Percentiles rank a stretch among this genome's conserved stretches.
These are phyloP conservation scores for Auanema sp. DNA, from an alignment of 2,888 invertebrate species.

Conservation along the genomic window DNA sequence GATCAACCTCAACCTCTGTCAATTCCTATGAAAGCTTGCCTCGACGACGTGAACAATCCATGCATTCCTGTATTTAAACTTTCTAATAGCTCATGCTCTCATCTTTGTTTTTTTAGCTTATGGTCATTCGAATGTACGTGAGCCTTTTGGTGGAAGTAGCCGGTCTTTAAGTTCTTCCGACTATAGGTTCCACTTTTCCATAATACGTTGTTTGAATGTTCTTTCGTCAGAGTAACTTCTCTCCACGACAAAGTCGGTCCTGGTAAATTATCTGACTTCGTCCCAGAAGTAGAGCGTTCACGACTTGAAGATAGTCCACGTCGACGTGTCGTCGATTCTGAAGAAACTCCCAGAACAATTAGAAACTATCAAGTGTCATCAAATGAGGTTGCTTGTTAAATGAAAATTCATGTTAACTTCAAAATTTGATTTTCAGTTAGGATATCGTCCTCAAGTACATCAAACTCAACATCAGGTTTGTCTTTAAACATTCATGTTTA, in stretches of 20 bases:
- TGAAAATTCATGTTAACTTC: too few relatives aligned
- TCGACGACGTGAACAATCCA: not conserved
- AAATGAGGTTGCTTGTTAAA: too few relatives aligned
- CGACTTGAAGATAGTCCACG: too few relatives aligned
- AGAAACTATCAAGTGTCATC: conserved; percentile 31
- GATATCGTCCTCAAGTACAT: too few relatives aligned
- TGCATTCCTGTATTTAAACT: not conserved
- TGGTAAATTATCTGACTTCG: conserved; percentile 57
- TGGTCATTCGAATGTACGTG: not conserved
- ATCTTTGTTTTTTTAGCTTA: conserved; percentile 2
- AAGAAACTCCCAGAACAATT: conserved; percentile 31
- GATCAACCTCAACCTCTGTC: conserved; percentile 20
- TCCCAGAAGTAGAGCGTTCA: conserved; percentile 51
- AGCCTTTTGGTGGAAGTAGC: not conserved
- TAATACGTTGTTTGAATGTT: not conserved
- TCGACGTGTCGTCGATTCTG: not conserved
- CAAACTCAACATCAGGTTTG: too few relatives aligned
- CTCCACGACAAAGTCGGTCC: conserved; percentile 43
- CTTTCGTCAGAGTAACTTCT: conserved; percentile 29
- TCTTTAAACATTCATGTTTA: too few relatives aligned
- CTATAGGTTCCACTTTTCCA: conserved; percentile 3
- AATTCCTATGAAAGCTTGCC: not conserved
- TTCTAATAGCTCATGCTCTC: too few relatives aligned
- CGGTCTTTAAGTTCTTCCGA: conserved; percentile 7
- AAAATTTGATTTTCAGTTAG: too few relatives aligned